Conservation (phyloP, 2,888 invertebrate genomes). For the Brachypterus glaber region DNA sequence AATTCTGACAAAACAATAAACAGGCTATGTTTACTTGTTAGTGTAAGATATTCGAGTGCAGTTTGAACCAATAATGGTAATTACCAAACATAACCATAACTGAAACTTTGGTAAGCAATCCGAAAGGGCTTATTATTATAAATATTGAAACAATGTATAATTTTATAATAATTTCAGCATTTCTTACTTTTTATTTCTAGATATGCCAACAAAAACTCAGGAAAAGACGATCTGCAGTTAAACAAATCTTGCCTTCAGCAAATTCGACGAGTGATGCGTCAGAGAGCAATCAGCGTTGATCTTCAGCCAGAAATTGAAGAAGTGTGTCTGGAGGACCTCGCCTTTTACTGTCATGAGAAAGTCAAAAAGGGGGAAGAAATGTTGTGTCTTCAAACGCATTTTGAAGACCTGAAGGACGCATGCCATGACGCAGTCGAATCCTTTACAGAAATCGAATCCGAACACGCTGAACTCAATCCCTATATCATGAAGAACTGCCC, state of each 20-base stretch:
- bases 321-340: slow-evolving; percentile 78
- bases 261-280: slow-evolving; percentile 84
- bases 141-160: no score
- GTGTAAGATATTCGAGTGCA: no score
- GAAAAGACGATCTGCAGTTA: slow-evolving; percentile 41
- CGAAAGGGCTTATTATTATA: no score
- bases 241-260: slow-evolving; percentile 61
- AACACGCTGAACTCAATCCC: slow-evolving; percentile 82
- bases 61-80: no score
- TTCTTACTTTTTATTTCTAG: no score
- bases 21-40: no score
- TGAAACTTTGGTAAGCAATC: no score
- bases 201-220: no score
- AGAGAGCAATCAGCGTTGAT: slow-evolving; percentile 85
- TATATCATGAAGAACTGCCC: slow-evolving; percentile 75
- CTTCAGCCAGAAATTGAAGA: slow-evolving; percentile 91
- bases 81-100: no score
- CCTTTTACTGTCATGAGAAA: slow-evolving; percentile 71
- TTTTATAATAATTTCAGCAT: no score
- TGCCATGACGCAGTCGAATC: slow-evolving; percentile 72
- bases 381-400: slow-evolving; percentile 79
- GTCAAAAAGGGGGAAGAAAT: slow-evolving; percentile 88
- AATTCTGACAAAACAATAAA: no score
- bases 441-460: slow-evolving; percentile 84
- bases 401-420: slow-evolving; percentile 54